Evolutionary conservation across 2,888 invertebrate species (phyloP).

Genomic region (Nephrotoma flavescens): DNA sequence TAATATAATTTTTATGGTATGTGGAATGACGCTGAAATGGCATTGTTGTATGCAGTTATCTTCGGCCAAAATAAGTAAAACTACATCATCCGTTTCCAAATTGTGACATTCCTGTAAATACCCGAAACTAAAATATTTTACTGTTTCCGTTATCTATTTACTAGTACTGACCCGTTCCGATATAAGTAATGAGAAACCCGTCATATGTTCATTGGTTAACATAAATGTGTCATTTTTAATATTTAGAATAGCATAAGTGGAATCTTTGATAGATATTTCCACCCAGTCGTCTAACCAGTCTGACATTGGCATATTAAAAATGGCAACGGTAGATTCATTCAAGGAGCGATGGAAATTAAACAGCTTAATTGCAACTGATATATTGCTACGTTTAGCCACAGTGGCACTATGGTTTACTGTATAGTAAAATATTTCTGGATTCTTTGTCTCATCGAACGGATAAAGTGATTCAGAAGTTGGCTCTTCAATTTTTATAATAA

Average conservation of each 20-base stretch:
- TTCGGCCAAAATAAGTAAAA: background rate
- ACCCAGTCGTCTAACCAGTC: background rate
- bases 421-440: background rate
- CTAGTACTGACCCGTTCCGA: background rate
- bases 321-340: background rate
- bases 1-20: background rate
- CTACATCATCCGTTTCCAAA: background rate
- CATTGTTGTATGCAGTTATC: background rate
- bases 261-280: background rate
- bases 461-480: background rate
- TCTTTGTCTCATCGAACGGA: background rate
- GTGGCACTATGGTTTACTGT: background rate
- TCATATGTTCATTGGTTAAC: background rate
- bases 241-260: background rate
- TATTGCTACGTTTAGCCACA: background rate
- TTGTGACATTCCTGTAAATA: background rate
- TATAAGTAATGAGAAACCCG: background rate
- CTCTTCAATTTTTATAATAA: constrained; percentile 8
- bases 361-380: background rate
- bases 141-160: background rate
- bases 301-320: background rate
- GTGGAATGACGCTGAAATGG: background rate
- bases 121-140: background rate
- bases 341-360: background rate
- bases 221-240: background rate